Conservation (phyloP, 2,797 vertebrate genomes). For the Nothura maculosa region DNA sequence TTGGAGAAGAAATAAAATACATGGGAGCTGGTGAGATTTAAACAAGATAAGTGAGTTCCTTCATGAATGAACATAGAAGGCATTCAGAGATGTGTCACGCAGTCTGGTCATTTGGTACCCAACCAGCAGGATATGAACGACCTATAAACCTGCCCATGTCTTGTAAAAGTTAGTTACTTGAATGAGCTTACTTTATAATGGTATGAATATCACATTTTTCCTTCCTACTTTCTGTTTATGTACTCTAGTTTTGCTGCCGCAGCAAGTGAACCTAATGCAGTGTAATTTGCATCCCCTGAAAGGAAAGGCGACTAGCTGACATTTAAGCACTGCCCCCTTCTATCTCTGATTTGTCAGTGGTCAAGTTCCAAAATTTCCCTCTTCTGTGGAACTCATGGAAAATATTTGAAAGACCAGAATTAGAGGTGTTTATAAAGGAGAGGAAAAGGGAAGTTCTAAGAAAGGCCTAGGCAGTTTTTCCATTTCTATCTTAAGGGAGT, state of each 20-base stretch:
- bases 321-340: not conserved
- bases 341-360: not conserved
- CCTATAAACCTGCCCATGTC: not conserved
- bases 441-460: not conserved
- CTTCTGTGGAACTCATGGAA: not conserved
- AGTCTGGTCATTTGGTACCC: not conserved
- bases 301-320: not conserved
- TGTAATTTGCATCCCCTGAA: not conserved
- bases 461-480: not conserved
- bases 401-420: not conserved
- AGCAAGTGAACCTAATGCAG: not conserved
- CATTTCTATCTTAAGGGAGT: not conserved
- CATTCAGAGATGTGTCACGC: not conserved
- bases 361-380: not conserved
- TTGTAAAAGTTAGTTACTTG: not conserved
- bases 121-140: not conserved
- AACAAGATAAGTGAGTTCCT: not conserved
- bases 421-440: not conserved
- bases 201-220: accelerated
- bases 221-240: not conserved
- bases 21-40: not conserved
- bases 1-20: not conserved
- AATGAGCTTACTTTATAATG: not conserved
- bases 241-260: not conserved
- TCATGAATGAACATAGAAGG: not conserved